phyloP scores from a whole-genome alignment of 2,888 invertebrate genomes.

The Hemithea aestivaria region DNA sequence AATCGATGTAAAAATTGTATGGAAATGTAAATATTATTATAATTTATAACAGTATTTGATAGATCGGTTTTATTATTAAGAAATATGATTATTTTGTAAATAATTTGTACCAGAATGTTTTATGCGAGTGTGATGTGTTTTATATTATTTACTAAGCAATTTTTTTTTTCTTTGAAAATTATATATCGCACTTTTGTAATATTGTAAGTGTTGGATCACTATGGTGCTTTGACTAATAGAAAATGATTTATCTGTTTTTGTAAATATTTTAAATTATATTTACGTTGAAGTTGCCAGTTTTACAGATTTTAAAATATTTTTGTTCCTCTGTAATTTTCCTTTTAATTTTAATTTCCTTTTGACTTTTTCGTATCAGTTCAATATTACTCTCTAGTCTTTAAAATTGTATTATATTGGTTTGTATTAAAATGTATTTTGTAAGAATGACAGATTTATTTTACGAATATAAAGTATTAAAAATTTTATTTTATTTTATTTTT shows the following conservation, averaged over 20 bases:
- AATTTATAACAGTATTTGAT: constrained; percentile 68
- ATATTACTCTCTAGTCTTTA: constrained; percentile 73
- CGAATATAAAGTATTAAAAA: constrained; percentile 45
- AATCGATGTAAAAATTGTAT: constrained; percentile 41
- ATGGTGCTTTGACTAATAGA: constrained; percentile 46
- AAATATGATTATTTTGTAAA: constrained; percentile 38
- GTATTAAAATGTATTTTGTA: constrained; percentile 54
- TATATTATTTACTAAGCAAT: constrained; percentile 24
- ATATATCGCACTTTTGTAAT: constrained; percentile 14
- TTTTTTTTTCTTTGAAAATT: constrained; percentile 18
- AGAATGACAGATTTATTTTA: constrained; percentile 64
- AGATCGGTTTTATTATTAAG: constrained; percentile 36
- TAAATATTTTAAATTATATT: constrained; percentile 12
- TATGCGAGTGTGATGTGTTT: constrained; percentile 32
- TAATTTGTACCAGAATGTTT: constrained; percentile 41
- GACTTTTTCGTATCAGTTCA: constrained; percentile 49
- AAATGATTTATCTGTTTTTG: constrained; percentile 13
- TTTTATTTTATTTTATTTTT: constrained; percentile 18
- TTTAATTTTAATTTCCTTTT: constrained; percentile 6
- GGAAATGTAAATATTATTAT: constrained; percentile 58
- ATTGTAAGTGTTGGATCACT: constrained; percentile 42
- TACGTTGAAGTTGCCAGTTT: not conserved
- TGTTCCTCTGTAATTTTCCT: not conserved
- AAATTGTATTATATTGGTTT: constrained; percentile 62
- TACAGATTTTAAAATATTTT: too few relatives aligned